Evolutionary conservation across 1,140 invertebrate genomes (phyloP), one percentile per base, ranked within the genome.

Genomic region (Cydia pomonella): DNA sequence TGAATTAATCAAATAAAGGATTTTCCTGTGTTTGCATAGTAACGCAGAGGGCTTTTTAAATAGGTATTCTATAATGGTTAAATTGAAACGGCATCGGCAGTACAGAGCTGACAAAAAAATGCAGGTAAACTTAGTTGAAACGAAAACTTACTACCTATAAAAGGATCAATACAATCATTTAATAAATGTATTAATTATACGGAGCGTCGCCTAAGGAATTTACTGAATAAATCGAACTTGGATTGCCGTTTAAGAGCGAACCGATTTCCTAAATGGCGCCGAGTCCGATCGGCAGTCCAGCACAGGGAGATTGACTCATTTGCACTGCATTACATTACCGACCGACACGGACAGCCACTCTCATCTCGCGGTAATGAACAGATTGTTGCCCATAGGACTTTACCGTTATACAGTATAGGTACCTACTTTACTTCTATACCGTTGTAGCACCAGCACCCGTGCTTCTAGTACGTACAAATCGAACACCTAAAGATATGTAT

Each of bases 311-410:
- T 92, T 92, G 91, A 92, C 89, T 92, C 90, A 91, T 92, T 92
- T 90, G 91, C 91, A 92, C 91, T 91, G 91, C 90, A 92, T 92
- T 92, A 92, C 91, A 92, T 92, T 92, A 92, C 88, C 79, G 86
- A 84, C 83, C 82, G 88, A 91, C 91, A 91, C 85, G 87, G 81
- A 74, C 83, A 85, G 82, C 89, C 90, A 92, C 91, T 92, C 90
- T 92, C 89, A 92, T 92, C 87, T 84, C 78, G 78, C 74, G 76
- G 79, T 92, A 90, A 90, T 89, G 82, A 85, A 84, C 84, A 83
- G 74, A 84, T 82, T 82, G 86, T 81, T 79, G 80, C 81, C 75
- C 78, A 77, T 77, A 77, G 79, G 77, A 76, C 77, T 79, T 75
- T 69, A 59, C 53, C 21, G 53, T 59, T 59, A 59, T 21, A 53